phyloP scores from a whole-genome alignment of 2,113 vertebrate species.

The Enhydra lutris region DNA sequence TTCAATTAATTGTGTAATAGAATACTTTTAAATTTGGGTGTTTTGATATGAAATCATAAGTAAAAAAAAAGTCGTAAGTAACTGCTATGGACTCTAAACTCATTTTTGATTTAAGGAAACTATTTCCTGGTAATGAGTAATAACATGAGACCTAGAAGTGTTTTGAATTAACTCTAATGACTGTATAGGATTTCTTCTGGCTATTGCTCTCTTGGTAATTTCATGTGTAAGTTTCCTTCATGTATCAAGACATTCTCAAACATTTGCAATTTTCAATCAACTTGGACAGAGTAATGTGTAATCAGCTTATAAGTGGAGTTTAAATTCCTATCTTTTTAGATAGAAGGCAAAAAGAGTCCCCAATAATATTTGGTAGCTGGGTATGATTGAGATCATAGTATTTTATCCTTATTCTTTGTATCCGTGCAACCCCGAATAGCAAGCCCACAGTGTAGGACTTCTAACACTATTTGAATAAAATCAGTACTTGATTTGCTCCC shows the following conservation, averaged over 20 bases:
- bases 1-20: neutral
- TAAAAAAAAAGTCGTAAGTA: neutral
- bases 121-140: neutral
- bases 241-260: neutral
- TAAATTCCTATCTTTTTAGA: neutral
- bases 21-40: neutral
- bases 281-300: neutral
- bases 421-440: neutral
- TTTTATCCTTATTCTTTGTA: neutral
- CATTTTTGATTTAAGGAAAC: neutral
- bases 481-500: neutral
- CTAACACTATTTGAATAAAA: neutral
- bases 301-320: neutral
- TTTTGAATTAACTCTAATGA: neutral
- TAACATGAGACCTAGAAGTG: neutral
- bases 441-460: neutral
- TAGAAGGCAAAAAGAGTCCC: neutral
- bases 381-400: neutral
- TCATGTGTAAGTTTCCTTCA: neutral
- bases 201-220: neutral
- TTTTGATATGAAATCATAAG: neutral
- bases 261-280: neutral
- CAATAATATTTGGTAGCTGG: neutral
- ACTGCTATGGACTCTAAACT: neutral
- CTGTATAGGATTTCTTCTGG: neutral